Percentiles rank a stretch among this genome's conserved stretches.
phyloP scores from a whole-genome alignment of 1,140 invertebrate species.

The Campoletis sonorensis region DNA sequence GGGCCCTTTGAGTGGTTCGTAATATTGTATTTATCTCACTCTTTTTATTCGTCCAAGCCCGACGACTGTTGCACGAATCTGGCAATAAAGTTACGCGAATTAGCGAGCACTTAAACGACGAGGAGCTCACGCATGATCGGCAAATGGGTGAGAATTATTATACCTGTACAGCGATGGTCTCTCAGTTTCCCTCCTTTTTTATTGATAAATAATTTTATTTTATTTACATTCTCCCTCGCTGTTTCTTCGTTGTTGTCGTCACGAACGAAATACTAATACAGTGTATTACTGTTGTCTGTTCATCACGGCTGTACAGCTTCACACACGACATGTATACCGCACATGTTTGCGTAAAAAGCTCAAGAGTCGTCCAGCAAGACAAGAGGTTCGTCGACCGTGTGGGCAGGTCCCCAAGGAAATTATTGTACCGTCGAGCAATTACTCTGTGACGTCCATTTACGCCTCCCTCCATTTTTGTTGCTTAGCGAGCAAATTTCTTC shows the following conservation, averaged over 20 bases:
- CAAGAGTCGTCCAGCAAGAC: not conserved
- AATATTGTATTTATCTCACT: not conserved
- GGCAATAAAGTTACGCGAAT: slow-evolving; percentile 44
- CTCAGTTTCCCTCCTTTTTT: not conserved
- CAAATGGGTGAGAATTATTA: slow-evolving; percentile 34
- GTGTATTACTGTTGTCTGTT: slow-evolving; percentile 21
- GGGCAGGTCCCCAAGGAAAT: slow-evolving; percentile 44
- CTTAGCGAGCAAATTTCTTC: slow-evolving; percentile 42
- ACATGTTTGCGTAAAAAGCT: slow-evolving; percentile 16
- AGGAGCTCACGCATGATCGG: slow-evolving; percentile 9
- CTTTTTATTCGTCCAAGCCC: not conserved
- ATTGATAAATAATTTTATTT: not conserved
- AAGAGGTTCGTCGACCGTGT: slow-evolving; percentile 41
- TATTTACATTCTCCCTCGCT: not conserved
- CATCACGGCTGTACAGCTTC: not conserved
- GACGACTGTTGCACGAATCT: slow-evolving; percentile 43
- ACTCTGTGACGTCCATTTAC: slow-evolving; percentile 20
- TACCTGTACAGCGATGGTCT: slow-evolving; percentile 12
- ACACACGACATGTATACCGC: not conserved
- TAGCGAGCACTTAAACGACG: slow-evolving; percentile 44
- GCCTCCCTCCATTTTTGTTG: slow-evolving; percentile 20
- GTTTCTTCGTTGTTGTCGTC: slow-evolving; percentile 6
- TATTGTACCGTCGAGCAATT: slow-evolving; percentile 36
- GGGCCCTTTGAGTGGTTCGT: not conserved
- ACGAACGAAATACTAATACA: slow-evolving; percentile 8